Base-by-base conservation (phyloP, 1,140 invertebrate genomes). In the Drosophila repletoides region DNA sequence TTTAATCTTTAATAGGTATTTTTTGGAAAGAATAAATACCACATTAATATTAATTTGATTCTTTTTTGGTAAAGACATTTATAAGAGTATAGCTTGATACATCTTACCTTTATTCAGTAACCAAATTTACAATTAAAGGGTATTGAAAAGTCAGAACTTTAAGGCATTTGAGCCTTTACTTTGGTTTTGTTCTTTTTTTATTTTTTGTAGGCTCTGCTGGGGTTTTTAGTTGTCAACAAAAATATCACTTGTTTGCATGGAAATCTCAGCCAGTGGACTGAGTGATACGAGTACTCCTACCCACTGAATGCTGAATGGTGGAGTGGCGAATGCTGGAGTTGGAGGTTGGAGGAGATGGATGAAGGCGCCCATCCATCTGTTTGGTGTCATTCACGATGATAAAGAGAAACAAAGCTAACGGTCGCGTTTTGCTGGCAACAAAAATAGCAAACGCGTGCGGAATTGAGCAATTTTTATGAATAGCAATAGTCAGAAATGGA, bases 401-500 rank as follows among this genome's bases (percentile, higher is more conserved):
- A 60, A 55, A 56, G 49, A 29, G 72, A 22, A 45, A 56, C 36
- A 76, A 70, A 75, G 55, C 45, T 38, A 31, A 38, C 15, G 53
- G 9, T 34, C 28, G 46, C 46, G 31, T 1, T n/a, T 15, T 24
- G 41, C 41, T 36, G 29, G 58, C 15, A 55, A 60, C 46, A 76
- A 80, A 80, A 80, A 79, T 70, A 81, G 76, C 76, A 75, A 79
- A 81, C 76, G 76, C 51, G 60, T 72, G 76, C 72, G 76, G 63
- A 81, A 81, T 81, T 81, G 68, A 72, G 72, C 77, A 81, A 81
- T 81, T 81, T 80, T 81, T 81, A 76, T 81, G 76, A 81, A 81
- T 76, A 68, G 76, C 68, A 81, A 81, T 81, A 67, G 76, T 68
- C 74, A 58, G 46, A 60, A 73, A 75, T 75, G 73, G 56, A 75